Percentiles rank a stretch among this genome's conserved stretches.
phyloP scores from a whole-genome alignment of 2,797 vertebrate species.

The Astyanax mexicanus region DNA sequence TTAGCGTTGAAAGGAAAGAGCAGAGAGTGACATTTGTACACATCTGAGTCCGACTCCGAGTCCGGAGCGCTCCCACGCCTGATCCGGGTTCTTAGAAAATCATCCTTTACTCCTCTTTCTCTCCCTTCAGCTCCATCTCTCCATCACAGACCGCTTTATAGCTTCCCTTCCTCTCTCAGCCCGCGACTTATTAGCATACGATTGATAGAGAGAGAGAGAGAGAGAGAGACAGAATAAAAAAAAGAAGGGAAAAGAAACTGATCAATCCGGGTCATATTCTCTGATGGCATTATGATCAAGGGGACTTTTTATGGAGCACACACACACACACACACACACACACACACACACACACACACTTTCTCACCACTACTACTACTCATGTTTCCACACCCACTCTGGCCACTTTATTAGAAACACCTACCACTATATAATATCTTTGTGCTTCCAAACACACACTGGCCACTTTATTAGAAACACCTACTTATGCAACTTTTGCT shows the following conservation, averaged over 20 bases:
- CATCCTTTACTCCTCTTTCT: slow-evolving; percentile 43
- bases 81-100: slow-evolving; percentile 37
- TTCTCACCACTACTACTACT: slow-evolving; percentile 41
- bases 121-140: slow-evolving; percentile 52
- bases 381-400: slow-evolving; percentile 51
- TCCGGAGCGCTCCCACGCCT: slow-evolving; percentile 14
- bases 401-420: not conserved
- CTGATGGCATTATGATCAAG: slow-evolving; percentile 47
- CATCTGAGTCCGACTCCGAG: slow-evolving; percentile 33
- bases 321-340: slow-evolving; percentile 16
- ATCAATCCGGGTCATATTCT: not conserved
- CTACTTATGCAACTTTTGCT: no score
- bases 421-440: no score
- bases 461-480: no score
- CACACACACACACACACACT: not conserved
- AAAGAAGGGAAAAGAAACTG: not conserved
- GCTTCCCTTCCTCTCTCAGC: not conserved
- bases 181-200: slow-evolving; percentile 37
- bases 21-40: slow-evolving; percentile 59
- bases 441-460: no score
- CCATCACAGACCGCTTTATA: slow-evolving; percentile 32
- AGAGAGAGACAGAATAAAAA: not conserved
- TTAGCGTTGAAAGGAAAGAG: slow-evolving; percentile 55
- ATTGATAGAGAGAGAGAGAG: slow-evolving; percentile 12
- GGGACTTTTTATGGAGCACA: slow-evolving; percentile 2